Evolutionary conservation across 53 echinoderm and acorn worm genomes (phyloP), one percentile per base, ranked within the genome.

Genomic region (Paracentrotus lividus): DNA sequence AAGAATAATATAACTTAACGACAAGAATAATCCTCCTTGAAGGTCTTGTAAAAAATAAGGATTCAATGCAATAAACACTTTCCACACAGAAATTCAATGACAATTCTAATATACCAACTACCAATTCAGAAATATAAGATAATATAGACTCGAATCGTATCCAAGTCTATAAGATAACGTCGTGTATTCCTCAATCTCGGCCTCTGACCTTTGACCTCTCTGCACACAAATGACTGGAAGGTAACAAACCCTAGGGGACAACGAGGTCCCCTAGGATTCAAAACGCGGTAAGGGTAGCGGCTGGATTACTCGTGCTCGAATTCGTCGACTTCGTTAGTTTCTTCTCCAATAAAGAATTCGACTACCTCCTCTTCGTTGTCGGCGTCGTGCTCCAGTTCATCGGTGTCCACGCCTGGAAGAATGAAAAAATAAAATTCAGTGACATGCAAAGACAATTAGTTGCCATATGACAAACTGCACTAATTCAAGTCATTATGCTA

Each of bases 281-380:
- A 91, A 29, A 49, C 75, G 76, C 34, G 32, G 66, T 64, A 27
- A n/a, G 90, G 16, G 34, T 8, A 29, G 40, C 20, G 33, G 65
- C 86, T 44, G 14, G 93, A 96, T 56, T 95, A 97, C 97, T 97
- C 97, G 95, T 96, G 95, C 57, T 98, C 98, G 75, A 97, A 96
- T 96, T 98, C 98, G 91, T 98, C 97, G 85, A 99, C 94, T 95
- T 99, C 99, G 77, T 88, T 87, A 92, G 93, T 93, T 94, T 99
- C 97, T 93, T 99, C 99, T 18, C 96, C 95, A 61, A 99, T 86
- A 99, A 99, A 99, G 96, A 99, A 99, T 94, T 99, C 99, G 72
- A 99, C 94, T 18, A 94, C 94, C 66, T 98, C 98, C 88, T 99
- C 97, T 27, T 97, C 99, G 34, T 95, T 95, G 40, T 97, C 99